These are phyloP conservation scores for Zygothrica quintamaculata DNA, from an alignment of 2,888 invertebrate species.

Conservation along the genomic window DNA sequence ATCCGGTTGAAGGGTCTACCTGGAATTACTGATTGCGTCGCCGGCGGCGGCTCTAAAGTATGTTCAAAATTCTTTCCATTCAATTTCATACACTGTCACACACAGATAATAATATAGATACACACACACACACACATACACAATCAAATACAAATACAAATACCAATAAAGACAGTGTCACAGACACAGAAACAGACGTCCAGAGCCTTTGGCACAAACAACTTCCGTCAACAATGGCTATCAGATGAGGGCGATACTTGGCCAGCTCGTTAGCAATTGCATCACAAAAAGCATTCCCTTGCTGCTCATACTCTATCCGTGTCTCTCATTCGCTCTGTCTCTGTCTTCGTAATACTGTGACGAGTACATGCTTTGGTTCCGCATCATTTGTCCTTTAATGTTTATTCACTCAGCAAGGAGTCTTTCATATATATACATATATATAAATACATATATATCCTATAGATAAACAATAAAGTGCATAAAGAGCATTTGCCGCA, in stretches of 20 bases:
- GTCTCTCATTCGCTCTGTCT: constrained; percentile 1
- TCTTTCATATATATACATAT: constrained; percentile 10
- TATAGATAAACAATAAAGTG: not conserved
- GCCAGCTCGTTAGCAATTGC: constrained; percentile 64
- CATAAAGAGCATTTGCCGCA: constrained; percentile 5
- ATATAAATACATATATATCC: not conserved
- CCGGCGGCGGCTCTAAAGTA: constrained; percentile 49
- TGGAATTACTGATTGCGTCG: constrained; percentile 35
- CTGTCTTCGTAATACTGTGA: not conserved
- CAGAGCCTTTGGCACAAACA: constrained; percentile 64
- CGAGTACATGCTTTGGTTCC: constrained; percentile 14
- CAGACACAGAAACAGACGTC: constrained; percentile 23
- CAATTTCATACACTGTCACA: constrained; percentile 68
- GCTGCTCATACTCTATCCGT: constrained; percentile 15
- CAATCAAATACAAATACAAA: too few relatives aligned
- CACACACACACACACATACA: too few relatives aligned
- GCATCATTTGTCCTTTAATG: constrained; percentile 54
- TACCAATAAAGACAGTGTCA: constrained; percentile 28
- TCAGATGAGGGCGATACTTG: constrained; percentile 20
- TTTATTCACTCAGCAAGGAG: constrained; percentile 32
- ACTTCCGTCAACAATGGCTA: constrained; percentile 39
- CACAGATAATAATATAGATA: too few relatives aligned
- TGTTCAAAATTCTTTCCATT: constrained; percentile 61
- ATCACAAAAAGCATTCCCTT: too few relatives aligned
- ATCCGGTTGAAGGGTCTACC: constrained; percentile 28